phyloP scores from a whole-genome alignment of 2,113 vertebrate genomes.

The Tylochromis polylepis region DNA sequence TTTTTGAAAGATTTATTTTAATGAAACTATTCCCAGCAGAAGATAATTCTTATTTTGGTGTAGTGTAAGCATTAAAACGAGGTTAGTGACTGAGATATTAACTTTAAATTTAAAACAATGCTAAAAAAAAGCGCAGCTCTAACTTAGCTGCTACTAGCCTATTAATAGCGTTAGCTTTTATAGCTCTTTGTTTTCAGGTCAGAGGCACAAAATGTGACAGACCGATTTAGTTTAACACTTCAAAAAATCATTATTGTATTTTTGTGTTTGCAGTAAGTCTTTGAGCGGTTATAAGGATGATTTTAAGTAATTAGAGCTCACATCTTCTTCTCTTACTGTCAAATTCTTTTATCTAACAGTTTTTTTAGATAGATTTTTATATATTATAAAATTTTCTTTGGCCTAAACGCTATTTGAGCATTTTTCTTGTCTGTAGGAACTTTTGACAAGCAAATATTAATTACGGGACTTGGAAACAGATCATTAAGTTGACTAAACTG shows the following conservation, averaged over 20 bases:
- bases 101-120: not conserved
- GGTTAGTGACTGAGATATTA: not conserved
- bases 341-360: not conserved
- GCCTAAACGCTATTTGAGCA: accelerated
- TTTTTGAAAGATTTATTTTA: not conserved
- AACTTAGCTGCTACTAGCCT: not conserved
- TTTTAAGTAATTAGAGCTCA: not conserved
- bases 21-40: accelerated
- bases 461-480: accelerated
- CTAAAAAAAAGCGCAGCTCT: not conserved
- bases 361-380: not conserved
- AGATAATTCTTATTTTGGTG: accelerated
- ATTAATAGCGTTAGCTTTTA: not conserved
- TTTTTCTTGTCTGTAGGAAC: not conserved
- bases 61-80: not conserved
- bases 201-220: not conserved
- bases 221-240: accelerated
- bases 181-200: not conserved
- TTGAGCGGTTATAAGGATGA: too few relatives aligned
- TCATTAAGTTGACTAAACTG: not conserved
- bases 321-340: not conserved
- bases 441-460: not conserved
- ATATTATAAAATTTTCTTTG: not conserved
- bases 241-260: not conserved
- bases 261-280: not conserved